Percentiles rank a stretch among this genome's conserved stretches.
Evolutionary conservation across 53 echinoderm and acorn worm species (phyloP).

Genomic region (Arbacia lixula): DNA sequence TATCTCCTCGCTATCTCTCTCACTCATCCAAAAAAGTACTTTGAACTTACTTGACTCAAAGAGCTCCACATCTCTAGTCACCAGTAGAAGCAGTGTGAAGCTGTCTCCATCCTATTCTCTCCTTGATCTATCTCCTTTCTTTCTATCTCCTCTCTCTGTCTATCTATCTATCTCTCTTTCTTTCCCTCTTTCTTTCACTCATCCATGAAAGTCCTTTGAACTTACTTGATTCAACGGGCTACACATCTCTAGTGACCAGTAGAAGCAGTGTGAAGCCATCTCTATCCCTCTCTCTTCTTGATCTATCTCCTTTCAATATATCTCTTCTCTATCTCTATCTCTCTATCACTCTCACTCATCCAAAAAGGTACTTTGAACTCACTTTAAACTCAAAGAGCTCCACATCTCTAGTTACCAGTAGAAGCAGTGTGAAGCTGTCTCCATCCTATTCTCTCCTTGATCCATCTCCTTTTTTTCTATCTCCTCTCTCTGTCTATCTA

Average conservation of each 20-base stretch:
- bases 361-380: too few species aligned
- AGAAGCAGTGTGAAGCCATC: slow-evolving; percentile 93
- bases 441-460: too few species aligned
- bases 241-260: slow-evolving; percentile 89
- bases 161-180: too few species aligned
- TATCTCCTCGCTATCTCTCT: too few species aligned
- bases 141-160: too few species aligned
- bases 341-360: background rate
- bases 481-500: background rate
- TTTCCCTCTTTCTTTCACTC: background rate
- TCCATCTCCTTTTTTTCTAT: background rate
- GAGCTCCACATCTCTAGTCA: slow-evolving; percentile 83
- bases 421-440: slow-evolving; percentile 89
- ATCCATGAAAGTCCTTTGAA: too few species aligned
- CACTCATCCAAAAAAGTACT: background rate
- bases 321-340: too few species aligned
- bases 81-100: slow-evolving; percentile 80
- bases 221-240: slow-evolving; percentile 87
- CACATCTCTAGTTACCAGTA: slow-evolving; percentile 92
- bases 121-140: background rate
- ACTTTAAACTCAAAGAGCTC: slow-evolving; percentile 84
- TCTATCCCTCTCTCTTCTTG: slow-evolving; percentile 31
- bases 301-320: background rate
- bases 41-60: slow-evolving; percentile 82
- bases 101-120: slow-evolving; percentile 44